These are phyloP conservation scores for Sphaerodactylus townsendi DNA, from an alignment of 2,113 vertebrate species.

Conservation along the genomic window DNA sequence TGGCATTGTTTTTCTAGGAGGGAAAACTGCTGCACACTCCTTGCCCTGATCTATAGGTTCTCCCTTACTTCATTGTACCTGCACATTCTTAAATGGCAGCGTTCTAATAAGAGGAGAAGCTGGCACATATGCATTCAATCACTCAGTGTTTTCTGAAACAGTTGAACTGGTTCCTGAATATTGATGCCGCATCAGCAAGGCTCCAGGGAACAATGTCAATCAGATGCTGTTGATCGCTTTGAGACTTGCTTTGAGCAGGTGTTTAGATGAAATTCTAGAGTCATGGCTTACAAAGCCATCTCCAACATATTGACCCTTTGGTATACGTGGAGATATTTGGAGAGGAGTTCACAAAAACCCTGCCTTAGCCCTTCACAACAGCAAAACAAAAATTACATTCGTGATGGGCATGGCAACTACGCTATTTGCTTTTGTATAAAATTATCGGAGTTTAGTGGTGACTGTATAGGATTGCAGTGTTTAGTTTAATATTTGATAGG, in stretches of 20 bases:
- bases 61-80: too few species aligned
- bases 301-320: background rate
- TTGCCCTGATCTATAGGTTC: background rate
- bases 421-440: background rate
- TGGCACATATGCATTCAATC: background rate
- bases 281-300: background rate
- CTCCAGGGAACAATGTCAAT: background rate
- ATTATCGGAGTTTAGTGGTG: background rate
- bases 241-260: background rate
- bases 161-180: background rate
- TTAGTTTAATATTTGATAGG: background rate
- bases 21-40: background rate
- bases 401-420: background rate
- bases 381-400: background rate
- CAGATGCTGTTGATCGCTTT: background rate
- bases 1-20: background rate
- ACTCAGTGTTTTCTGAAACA: background rate
- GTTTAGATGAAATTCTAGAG: background rate
- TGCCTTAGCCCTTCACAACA: fast-evolving
- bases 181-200: background rate
- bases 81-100: background rate
- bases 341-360: background rate
- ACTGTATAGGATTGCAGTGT: background rate
- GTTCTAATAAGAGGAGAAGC: too few species aligned
- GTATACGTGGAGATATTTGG: background rate